Evolutionary conservation across 2,888 invertebrate species (phyloP).

Genomic region (Glyphotaelius pellucidus): DNA sequence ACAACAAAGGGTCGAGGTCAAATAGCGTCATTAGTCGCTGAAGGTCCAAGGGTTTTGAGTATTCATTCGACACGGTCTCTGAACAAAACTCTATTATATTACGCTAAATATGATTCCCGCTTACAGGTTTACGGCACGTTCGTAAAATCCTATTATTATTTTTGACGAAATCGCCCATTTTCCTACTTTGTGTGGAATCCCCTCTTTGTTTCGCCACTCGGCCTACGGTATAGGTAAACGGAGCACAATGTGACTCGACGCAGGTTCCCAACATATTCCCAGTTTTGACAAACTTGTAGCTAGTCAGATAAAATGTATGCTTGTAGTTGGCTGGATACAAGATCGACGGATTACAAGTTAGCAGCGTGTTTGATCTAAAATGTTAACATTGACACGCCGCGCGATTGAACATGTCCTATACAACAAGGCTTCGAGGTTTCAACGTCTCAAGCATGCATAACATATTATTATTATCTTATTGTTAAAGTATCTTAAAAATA

Average conservation of each 20-base stretch:
- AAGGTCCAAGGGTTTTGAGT: slow-evolving; percentile 47
- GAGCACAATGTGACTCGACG: slow-evolving; percentile 13
- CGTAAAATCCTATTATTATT: slow-evolving; percentile 61
- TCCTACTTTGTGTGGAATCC: slow-evolving; percentile 36
- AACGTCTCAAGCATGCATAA: neutral
- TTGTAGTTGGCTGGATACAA: neutral
- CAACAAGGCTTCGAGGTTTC: neutral
- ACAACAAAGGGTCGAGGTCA: slow-evolving; percentile 60
- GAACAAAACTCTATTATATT: slow-evolving; percentile 58
- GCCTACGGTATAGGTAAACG: slow-evolving; percentile 44
- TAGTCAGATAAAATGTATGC: neutral
- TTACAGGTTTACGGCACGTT: slow-evolving; percentile 62
- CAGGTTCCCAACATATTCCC: slow-evolving; percentile 25
- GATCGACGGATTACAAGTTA: neutral
- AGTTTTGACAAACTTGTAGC: neutral
- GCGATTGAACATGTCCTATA: neutral
- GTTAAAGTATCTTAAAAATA: neutral
- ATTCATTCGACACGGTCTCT: slow-evolving; percentile 56
- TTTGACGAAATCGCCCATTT: slow-evolving; percentile 53
- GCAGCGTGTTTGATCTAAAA: neutral
- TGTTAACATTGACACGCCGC: neutral
- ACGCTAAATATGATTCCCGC: slow-evolving; percentile 60
- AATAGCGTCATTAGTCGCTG: slow-evolving; percentile 58
- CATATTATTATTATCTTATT: neutral
- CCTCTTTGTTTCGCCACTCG: slow-evolving; percentile 56